These are phyloP conservation scores for Piezodorus guildinii DNA, from an alignment of 1,140 invertebrate species.

Conservation along the genomic window DNA sequence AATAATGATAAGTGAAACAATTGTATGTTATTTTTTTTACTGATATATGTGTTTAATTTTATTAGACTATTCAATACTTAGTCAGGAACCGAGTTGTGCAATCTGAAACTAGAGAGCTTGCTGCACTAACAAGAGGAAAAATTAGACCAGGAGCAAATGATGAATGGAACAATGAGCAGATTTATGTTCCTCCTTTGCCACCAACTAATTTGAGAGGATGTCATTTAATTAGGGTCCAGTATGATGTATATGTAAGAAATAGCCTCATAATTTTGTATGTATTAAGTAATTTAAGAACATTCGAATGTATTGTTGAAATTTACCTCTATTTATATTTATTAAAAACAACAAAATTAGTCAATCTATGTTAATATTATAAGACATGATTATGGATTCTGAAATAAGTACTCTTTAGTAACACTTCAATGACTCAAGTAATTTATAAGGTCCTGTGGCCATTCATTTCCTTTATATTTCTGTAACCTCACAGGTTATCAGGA, in stretches of 20 bases:
- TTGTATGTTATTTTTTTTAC: no score
- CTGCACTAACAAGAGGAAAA: conserved; percentile 67
- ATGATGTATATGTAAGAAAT: conserved; percentile 83
- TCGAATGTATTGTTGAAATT: not conserved
- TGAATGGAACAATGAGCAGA: conserved; percentile 79
- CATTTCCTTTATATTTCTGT: no score
- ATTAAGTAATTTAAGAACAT: no score
- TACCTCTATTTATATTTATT: not conserved
- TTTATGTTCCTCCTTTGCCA: conserved; percentile 86
- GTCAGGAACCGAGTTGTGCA: conserved; percentile 75
- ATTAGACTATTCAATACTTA: conserved; percentile 78
- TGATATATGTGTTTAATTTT: no score
- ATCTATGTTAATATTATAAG: no score
- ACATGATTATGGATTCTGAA: no score
- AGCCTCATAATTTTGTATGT: not conserved
- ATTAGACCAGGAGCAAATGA: conserved; percentile 68
- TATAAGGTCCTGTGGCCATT: no score
- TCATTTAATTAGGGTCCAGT: conserved; percentile 86
- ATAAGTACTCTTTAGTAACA: no score
- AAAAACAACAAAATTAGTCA: no score
- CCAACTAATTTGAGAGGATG: conserved; percentile 92
- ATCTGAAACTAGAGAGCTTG: conserved; percentile 75
- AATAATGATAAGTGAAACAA: no score
- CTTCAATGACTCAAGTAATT: no score
- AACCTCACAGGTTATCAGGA: no score